Percentiles rank a stretch among this genome's conserved stretches.
Evolutionary conservation across 1,140 invertebrate species (phyloP).

Genomic region (Drosophila triauraria): DNA sequence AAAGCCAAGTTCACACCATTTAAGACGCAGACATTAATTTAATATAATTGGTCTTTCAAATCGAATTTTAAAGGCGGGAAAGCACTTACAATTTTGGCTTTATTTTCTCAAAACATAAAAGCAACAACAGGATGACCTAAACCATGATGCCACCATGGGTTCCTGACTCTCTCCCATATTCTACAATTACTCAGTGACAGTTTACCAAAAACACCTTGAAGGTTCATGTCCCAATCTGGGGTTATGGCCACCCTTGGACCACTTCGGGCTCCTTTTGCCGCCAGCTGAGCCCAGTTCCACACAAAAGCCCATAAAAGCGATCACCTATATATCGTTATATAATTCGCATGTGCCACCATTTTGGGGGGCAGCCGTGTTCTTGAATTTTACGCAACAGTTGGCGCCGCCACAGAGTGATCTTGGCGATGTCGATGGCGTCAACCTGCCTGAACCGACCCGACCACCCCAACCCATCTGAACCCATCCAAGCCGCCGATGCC

Average conservation of each 20-base stretch:
- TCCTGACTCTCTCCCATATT: too few relatives aligned
- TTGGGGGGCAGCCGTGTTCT: constrained; percentile 57
- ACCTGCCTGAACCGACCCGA: constrained; percentile 53
- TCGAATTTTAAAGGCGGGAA: background rate
- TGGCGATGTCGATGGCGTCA: constrained; percentile 68
- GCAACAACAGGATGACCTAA: constrained; percentile 5
- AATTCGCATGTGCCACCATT: constrained; percentile 47
- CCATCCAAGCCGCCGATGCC: background rate
- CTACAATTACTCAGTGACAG: background rate
- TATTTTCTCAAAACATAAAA: too few relatives aligned
- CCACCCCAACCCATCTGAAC: constrained; percentile 4
- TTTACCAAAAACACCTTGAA: background rate
- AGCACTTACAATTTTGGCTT: background rate
- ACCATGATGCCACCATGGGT: too few relatives aligned
- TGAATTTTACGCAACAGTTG: constrained; percentile 83
- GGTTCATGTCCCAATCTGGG: background rate
- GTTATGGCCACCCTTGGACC: constrained; percentile 11
- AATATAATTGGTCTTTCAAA: background rate
- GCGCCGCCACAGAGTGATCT: constrained; percentile 72
- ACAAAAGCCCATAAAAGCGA: constrained; percentile 27
- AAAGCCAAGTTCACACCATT: background rate
- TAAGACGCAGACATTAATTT: background rate
- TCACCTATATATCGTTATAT: constrained; percentile 31
- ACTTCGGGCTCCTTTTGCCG: constrained; percentile 34
- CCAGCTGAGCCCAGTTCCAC: constrained; percentile 18